Conservation (phyloP, 1,140 invertebrate genomes). For the Megalonaias nervosa region DNA sequence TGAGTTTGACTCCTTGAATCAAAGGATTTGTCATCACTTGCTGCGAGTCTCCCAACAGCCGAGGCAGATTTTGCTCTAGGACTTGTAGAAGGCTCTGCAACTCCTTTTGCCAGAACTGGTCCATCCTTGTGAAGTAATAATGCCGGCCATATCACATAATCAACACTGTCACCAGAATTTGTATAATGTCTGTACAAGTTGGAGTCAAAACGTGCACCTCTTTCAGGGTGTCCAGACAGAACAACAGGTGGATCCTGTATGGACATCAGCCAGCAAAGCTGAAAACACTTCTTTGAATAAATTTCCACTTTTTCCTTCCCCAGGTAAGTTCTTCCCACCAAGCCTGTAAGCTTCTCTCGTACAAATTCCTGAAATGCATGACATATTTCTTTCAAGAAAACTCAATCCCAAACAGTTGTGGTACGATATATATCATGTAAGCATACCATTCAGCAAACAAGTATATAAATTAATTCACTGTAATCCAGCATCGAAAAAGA, state of each 20-base stretch:
- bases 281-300: neutral
- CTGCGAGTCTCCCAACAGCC: too few relatives aligned
- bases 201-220: neutral
- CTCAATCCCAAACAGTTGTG: too few relatives aligned
- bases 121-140: slow-evolving; percentile 2
- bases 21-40: too few relatives aligned
- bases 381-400: too few relatives aligned
- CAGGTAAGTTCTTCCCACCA: neutral
- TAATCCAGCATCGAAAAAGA: too few relatives aligned
- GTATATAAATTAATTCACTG: too few relatives aligned
- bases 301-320: neutral
- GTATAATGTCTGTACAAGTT: neutral
- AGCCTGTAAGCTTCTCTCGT: too few relatives aligned
- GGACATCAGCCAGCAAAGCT: slow-evolving; percentile 3
- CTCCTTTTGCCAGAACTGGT: neutral
- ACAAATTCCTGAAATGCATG: too few relatives aligned
- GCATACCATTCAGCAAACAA: too few relatives aligned
- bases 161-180: neutral
- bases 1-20: too few relatives aligned
- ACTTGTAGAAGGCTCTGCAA: neutral
- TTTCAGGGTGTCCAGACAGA: neutral
- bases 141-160: slow-evolving; percentile 4
- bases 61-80: too few relatives aligned
- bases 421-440: too few relatives aligned
- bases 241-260: slow-evolving; percentile 1